Evolutionary conservation across 2,888 invertebrate species (phyloP).

Genomic region (Notodonta dromedarius): DNA sequence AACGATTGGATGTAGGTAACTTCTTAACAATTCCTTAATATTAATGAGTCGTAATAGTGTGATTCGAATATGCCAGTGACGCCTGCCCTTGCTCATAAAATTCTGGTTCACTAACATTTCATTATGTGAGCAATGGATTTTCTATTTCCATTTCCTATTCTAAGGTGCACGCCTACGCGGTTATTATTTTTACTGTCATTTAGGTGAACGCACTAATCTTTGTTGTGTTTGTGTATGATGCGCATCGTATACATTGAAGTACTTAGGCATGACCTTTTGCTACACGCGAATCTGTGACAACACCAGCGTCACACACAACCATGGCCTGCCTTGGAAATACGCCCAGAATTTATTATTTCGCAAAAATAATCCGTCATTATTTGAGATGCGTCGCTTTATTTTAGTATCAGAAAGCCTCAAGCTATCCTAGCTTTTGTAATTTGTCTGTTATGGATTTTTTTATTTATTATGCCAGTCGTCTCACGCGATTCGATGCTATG

Average conservation of each 20-base stretch:
- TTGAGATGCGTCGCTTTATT: constrained; percentile 38
- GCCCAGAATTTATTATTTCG: constrained; percentile 59
- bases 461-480: too few species aligned
- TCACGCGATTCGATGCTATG: too few species aligned
- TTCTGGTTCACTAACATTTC: constrained; percentile 7
- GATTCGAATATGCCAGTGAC: background rate
- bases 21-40: constrained; percentile 2
- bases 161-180: background rate
- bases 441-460: background rate
- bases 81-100: background rate
- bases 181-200: constrained; percentile 11
- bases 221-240: constrained; percentile 5
- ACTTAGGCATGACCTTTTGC: constrained; percentile 31
- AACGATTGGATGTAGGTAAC: constrained; percentile 10
- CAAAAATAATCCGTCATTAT: constrained; percentile 47
- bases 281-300: constrained; percentile 38
- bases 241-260: constrained; percentile 8
- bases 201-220: constrained; percentile 7
- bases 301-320: constrained; percentile 44
- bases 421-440: background rate
- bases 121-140: constrained; percentile 9
- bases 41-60: background rate
- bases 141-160: constrained; percentile 10
- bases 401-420: constrained; percentile 24
- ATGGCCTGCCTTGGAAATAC: constrained; percentile 58